phyloP scores from a whole-genome alignment of 2,888 invertebrate species.

The Phragmatobia fuliginosa region DNA sequence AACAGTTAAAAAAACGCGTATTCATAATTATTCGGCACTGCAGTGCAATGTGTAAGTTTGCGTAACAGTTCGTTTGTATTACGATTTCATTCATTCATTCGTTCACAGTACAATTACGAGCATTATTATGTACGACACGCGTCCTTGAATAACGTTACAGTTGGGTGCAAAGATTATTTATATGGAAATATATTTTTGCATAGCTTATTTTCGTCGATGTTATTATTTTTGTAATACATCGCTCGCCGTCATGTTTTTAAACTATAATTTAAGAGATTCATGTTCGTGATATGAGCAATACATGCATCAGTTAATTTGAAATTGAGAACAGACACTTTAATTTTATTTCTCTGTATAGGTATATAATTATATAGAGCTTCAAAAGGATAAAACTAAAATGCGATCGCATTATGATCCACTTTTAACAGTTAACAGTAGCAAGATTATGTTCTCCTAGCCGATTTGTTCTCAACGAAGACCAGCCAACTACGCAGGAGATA shows the following conservation, averaged over 20 bases:
- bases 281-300: background rate
- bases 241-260: background rate
- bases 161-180: conserved; percentile 21
- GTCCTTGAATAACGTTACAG: conserved; percentile 43
- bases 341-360: no score
- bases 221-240: conserved; percentile 8
- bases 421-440: no score
- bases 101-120: conserved; percentile 32
- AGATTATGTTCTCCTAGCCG: no score
- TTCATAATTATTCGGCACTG: conserved; percentile 32
- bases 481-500: no score
- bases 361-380: no score
- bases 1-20: conserved; percentile 32
- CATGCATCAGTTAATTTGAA: background rate
- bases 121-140: conserved; percentile 32
- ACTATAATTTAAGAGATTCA: background rate
- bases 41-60: conserved; percentile 28
- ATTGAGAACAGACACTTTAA: no score
- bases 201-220: background rate
- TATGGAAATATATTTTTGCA: conserved; percentile 12
- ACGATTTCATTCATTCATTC: conserved; percentile 50
- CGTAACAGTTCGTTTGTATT: conserved; percentile 38
- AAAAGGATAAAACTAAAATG: no score
- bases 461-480: no score
- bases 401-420: no score